phyloP scores from a whole-genome alignment of 2,888 invertebrate genomes.

The Harpalus rufipes region DNA sequence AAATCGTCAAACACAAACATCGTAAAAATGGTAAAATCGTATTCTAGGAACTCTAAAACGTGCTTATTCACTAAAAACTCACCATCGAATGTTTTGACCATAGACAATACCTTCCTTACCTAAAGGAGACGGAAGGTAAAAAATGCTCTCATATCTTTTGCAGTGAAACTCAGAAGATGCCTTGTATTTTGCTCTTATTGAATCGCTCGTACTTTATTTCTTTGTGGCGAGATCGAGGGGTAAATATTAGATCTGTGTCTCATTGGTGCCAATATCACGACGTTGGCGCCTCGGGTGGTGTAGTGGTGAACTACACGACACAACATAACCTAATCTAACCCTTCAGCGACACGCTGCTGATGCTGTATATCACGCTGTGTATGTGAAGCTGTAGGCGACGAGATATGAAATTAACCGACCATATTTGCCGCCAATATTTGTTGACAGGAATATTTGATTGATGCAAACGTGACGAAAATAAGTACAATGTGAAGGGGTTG shows the following conservation, averaged over 20 bases:
- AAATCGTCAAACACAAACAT: too few species aligned
- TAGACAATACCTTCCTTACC: too few species aligned
- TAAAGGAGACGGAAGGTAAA: too few species aligned
- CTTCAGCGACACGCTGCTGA: conserved; percentile 14
- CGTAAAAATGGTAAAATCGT: too few species aligned
- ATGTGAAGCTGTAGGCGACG: conserved; percentile 1
- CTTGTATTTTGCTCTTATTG: background rate
- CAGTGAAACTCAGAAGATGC: too few species aligned
- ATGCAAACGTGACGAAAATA: conserved; percentile 46
- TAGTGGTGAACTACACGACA: conserved; percentile 32
- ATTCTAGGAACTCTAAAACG: too few species aligned
- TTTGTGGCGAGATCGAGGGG: background rate
- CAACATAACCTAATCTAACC: conserved; percentile 49
- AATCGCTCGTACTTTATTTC: conserved; percentile 39
- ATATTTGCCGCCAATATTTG: conserved; percentile 50
- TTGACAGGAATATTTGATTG: conserved; percentile 37
- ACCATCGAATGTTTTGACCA: too few species aligned
- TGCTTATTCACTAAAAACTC: too few species aligned
- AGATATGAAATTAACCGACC: conserved; percentile 54
- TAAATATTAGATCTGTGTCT: conserved; percentile 57
- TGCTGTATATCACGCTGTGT: background rate
- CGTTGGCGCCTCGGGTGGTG: conserved; percentile 16
- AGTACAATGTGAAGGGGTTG: background rate
- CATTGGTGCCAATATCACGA: conserved; percentile 58
- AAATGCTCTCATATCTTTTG: too few species aligned